These are phyloP conservation scores for Melanogrammus aeglefinus DNA, from an alignment of 2,797 vertebrate genomes.

Conservation along the genomic window DNA sequence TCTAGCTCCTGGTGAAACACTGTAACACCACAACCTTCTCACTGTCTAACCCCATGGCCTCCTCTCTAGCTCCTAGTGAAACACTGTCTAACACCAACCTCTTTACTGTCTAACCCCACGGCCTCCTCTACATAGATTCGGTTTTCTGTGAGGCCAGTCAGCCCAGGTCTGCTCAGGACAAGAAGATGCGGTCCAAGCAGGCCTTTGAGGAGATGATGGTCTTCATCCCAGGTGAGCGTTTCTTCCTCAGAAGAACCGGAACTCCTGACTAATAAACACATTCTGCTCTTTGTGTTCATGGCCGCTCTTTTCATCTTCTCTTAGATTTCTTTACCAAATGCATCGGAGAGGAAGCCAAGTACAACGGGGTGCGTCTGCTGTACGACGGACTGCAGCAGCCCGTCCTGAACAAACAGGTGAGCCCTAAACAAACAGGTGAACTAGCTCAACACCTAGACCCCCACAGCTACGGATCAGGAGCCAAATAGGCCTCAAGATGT, in stretches of 20 bases:
- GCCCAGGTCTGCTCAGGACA: constrained; percentile 82
- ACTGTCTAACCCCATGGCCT: too few relatives aligned
- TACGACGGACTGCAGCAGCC: constrained; percentile 95
- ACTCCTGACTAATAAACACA: not conserved
- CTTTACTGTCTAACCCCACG: not conserved
- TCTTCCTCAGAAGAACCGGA: not conserved
- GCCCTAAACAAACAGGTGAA: too few relatives aligned
- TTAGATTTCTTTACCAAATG: constrained; percentile 87
- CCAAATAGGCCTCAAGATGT: not conserved
- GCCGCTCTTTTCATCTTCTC: constrained; percentile 29
- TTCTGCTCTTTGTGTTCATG: not conserved
- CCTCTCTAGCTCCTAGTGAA: not conserved
- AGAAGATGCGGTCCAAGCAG: constrained; percentile 88
- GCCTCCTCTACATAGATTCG: constrained; percentile 72
- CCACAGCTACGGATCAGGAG: constrained; percentile 8
- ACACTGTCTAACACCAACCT: too few relatives aligned
- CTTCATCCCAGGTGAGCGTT: constrained; percentile 87
- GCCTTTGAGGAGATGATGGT: constrained; percentile 96
- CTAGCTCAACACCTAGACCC: too few relatives aligned
- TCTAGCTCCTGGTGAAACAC: too few relatives aligned
- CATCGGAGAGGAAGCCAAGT: constrained; percentile 93
- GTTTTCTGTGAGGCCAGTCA: constrained; percentile 94
- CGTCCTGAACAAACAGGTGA: constrained; percentile 96
- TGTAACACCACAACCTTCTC: too few relatives aligned
- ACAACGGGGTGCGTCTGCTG: constrained; percentile 87